Conservation (phyloP, 2,113 vertebrate genomes). For the Engraulis encrasicolus region DNA sequence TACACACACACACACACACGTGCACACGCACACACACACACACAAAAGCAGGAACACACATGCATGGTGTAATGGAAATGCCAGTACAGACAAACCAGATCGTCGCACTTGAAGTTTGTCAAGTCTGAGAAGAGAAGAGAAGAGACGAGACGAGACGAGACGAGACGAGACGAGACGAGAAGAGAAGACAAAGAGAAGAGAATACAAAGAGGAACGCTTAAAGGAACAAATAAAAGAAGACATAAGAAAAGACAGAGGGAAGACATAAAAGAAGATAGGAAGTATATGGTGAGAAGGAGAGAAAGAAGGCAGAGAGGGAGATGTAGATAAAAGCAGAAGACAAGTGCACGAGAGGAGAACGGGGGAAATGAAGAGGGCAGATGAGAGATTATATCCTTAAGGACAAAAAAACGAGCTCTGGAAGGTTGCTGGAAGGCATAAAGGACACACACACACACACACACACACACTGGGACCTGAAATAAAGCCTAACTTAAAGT, state of each 20-base stretch:
- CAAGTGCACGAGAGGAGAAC: not conserved
- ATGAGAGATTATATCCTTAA: not conserved
- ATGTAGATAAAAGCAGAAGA: too few species aligned
- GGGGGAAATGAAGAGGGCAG: not conserved
- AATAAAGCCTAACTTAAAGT: too few species aligned
- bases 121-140: slow-evolving; percentile 26
- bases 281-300: too few species aligned
- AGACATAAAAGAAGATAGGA: not conserved
- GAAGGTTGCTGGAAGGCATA: not conserved
- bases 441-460: not conserved
- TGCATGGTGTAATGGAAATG: too few species aligned
- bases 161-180: not conserved
- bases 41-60: not conserved
- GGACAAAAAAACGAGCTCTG: not conserved
- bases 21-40: too few species aligned
- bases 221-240: too few species aligned
- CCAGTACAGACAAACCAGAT: slow-evolving; percentile 20
- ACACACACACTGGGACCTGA: not conserved
- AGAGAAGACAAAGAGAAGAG: not conserved
- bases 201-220: not conserved
- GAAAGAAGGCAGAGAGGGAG: too few species aligned
- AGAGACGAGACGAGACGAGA: slow-evolving; percentile 26
- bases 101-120: slow-evolving; percentile 40
- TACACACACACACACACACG: too few species aligned
- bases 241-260: too few species aligned